phyloP scores from a whole-genome alignment of 1,140 invertebrate genomes.

The Rhysida immarginata region DNA sequence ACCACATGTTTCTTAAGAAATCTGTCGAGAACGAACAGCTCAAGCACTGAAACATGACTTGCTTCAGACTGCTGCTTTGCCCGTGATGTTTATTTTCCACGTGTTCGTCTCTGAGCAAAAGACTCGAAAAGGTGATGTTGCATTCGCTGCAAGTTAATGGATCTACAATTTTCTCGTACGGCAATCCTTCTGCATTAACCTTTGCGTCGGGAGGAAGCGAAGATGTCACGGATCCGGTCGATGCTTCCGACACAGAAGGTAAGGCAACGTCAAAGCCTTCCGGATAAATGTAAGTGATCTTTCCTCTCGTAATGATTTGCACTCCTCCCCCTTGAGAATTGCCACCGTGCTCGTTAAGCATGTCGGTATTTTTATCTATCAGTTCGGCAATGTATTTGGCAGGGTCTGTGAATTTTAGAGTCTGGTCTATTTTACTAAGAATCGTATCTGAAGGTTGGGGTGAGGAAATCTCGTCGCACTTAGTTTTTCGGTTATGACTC shows the following conservation, averaged over 20 bases:
- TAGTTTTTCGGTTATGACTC: background rate
- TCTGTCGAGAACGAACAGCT: conserved; percentile 4
- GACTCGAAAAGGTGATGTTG: background rate
- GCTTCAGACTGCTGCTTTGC: background rate
- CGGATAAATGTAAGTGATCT: conserved; percentile 1
- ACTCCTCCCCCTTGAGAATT: background rate
- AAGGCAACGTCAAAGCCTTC: background rate
- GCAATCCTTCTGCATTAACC: background rate
- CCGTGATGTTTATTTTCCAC: background rate
- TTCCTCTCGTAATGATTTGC: background rate
- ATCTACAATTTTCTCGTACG: conserved; percentile 3
- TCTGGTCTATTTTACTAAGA: background rate
- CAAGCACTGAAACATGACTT: conserved; percentile 5
- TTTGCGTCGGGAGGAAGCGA: background rate
- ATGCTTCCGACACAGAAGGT: background rate
- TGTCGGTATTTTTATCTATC: conserved; percentile 1
- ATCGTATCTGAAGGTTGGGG: background rate
- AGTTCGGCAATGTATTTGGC: conserved; percentile 6
- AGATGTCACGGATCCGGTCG: background rate
- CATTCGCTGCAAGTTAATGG: background rate
- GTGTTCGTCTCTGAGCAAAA: background rate
- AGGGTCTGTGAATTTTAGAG: conserved; percentile 2
- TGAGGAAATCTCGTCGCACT: background rate
- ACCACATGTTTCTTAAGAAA: conserved; percentile 5
- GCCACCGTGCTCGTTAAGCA: background rate